Percentiles rank a stretch among this genome's conserved stretches.
Evolutionary conservation across 1,140 invertebrate species (phyloP).

Genomic region (Drosophila ficusphila): DNA sequence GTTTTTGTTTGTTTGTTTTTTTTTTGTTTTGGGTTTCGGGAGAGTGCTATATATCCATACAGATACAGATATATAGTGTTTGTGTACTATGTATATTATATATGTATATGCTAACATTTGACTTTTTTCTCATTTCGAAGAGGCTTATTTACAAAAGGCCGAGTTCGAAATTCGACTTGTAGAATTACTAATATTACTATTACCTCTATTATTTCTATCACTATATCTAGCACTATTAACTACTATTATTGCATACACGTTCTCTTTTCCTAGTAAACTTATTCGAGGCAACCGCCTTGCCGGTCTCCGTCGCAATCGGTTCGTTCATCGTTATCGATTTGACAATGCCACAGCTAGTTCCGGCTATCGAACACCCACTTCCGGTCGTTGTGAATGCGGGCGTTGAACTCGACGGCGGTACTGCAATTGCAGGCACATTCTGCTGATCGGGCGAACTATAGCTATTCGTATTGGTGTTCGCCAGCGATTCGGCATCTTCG

Average conservation of each 20-base stretch:
- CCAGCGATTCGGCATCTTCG: slow-evolving; percentile 58
- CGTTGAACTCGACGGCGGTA: slow-evolving; percentile 32
- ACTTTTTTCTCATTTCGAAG: slow-evolving; percentile 77
- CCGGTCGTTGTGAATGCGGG: slow-evolving; percentile 1
- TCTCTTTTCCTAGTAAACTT: slow-evolving; percentile 83
- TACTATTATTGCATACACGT: slow-evolving; percentile 84
- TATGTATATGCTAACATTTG: slow-evolving; percentile 72
- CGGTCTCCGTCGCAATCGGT: slow-evolving; percentile 34
- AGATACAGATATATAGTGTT: slow-evolving; percentile 7
- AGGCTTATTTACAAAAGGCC: slow-evolving; percentile 82
- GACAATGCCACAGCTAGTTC: slow-evolving; percentile 14
- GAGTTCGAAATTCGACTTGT: slow-evolving; percentile 80
- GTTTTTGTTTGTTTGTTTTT: slow-evolving; percentile 2
- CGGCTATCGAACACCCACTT: background rate
- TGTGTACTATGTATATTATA: slow-evolving; percentile 4
- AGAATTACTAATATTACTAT: slow-evolving; percentile 81
- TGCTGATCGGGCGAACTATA: slow-evolving; percentile 45
- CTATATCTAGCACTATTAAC: slow-evolving; percentile 69
- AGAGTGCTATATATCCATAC: slow-evolving; percentile 5
- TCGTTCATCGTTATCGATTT: slow-evolving; percentile 23
- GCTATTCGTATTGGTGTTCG: slow-evolving; percentile 45
- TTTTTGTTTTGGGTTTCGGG: slow-evolving; percentile 5
- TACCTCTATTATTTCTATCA: slow-evolving; percentile 61
- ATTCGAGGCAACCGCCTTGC: slow-evolving; percentile 44
- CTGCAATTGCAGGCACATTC: background rate